Base-by-base conservation (phyloP, 1,140 invertebrate species). In the Watersipora subatra region DNA sequence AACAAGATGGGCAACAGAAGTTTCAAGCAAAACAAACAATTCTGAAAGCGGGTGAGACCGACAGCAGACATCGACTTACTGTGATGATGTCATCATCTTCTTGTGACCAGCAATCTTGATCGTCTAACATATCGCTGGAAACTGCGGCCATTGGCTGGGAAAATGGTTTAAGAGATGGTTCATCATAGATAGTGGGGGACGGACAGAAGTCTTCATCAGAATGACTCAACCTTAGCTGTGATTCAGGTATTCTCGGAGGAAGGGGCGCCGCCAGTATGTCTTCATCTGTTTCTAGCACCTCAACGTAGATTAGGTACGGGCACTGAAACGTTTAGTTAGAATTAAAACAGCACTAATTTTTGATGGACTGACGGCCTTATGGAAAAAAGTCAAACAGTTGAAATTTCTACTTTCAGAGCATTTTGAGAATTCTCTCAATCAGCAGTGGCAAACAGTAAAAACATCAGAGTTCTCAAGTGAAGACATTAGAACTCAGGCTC, bases 281-380 rank as follows among this genome's bases (percentile, higher is more conserved):
- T 34, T 76, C 76, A 26, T 91, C 87, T 29, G 95, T 92, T 80
- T 94, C 90, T 19, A 98, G 64, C 2, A 95, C 91, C 83, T 99
- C 96, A 28, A 97, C 89, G 79, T 97, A 99, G 71, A 99, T 89
- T 74, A 98, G 90, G 77, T 95, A 99, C 0, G 96, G 96, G 57
- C 95, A 93, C 88, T 92, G 77, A 28, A 79, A 81, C 57, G 63
- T 57, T 67, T 69, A 58, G 7, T 46, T 34, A 17, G 12, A 17
- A 61, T 61, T 61, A n/a, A n/a, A n/a, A n/a, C n/a, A n/a, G n/a
- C n/a, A n/a, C n/a, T n/a, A n/a, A n/a, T n/a, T n/a, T n/a, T n/a
- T n/a, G n/a, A n/a, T n/a, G n/a, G n/a, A n/a, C n/a, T n/a, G n/a
- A n/a, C n/a, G n/a, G n/a, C n/a, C n/a, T n/a, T n/a, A n/a, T n/a